Evolutionary conservation across 2,888 invertebrate genomes (phyloP).

Genomic region (Spialia ferax): DNA sequence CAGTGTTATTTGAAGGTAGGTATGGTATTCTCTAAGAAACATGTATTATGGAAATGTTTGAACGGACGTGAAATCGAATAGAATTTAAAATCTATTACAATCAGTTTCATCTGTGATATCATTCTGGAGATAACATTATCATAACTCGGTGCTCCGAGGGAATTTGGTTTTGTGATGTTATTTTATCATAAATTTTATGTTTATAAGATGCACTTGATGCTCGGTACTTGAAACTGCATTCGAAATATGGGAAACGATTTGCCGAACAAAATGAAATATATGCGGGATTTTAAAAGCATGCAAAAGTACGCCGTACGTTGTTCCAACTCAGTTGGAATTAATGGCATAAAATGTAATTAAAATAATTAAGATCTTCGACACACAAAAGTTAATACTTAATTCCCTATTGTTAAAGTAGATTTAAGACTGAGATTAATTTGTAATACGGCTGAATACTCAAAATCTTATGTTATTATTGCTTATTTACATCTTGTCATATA

Average conservation of each 20-base stretch:
- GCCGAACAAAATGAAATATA: neutral
- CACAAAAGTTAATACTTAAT: no score
- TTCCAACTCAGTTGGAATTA: no score
- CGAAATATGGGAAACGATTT: slow-evolving; percentile 24
- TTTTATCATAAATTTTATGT: slow-evolving; percentile 42
- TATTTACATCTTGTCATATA: no score
- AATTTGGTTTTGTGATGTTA: slow-evolving; percentile 43
- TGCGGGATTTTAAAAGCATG: no score
- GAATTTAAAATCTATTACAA: slow-evolving; percentile 51
- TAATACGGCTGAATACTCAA: no score
- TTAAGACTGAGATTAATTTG: no score
- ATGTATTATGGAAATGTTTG: slow-evolving; percentile 51
- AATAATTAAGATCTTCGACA: no score
- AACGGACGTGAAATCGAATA: slow-evolving; percentile 48
- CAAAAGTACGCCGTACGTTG: no score
- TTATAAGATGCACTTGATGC: slow-evolving; percentile 12
- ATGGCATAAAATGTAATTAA: no score
- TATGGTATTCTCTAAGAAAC: slow-evolving; percentile 49
- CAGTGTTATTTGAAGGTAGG: slow-evolving; percentile 47
- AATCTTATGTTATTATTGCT: no score
- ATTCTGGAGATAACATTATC: slow-evolving; percentile 48
- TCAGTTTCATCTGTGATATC: slow-evolving; percentile 48
- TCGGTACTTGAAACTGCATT: slow-evolving; percentile 9
- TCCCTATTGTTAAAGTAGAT: no score
- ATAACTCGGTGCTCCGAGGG: slow-evolving; percentile 41